Percentiles rank a stretch among this genome's conserved stretches.
phyloP scores from a whole-genome alignment of 2,113 vertebrate species.

The Aptenodytes forsteri region DNA sequence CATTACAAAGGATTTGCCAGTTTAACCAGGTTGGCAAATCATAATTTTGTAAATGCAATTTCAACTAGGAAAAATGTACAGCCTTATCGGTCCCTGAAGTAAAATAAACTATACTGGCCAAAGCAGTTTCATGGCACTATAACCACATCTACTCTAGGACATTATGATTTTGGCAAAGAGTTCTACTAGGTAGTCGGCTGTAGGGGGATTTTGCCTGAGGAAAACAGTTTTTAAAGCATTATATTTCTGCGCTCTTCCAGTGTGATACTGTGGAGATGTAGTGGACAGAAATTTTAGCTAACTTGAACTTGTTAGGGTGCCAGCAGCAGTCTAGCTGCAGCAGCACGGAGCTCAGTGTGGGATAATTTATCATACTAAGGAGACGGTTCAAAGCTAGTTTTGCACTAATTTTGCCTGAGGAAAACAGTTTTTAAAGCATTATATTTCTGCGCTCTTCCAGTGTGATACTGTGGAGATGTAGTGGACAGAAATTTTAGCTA shows the following conservation, averaged over 20 bases:
- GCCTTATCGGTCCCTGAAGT: not conserved
- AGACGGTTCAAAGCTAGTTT: not conserved
- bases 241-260: not conserved
- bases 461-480: not conserved
- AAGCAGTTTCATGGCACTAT: not conserved
- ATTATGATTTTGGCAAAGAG: not conserved
- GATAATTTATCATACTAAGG: not conserved
- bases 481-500: not conserved
- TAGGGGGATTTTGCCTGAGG: not conserved
- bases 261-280: not conserved
- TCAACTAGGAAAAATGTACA: not conserved
- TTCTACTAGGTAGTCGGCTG: fast-evolving
- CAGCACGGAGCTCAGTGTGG: not conserved
- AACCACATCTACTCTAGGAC: not conserved
- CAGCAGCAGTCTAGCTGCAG: not conserved
- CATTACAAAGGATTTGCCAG: not conserved
- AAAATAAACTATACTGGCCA: not conserved
- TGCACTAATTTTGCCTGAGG: no score
- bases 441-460: not conserved
- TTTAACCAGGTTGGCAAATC: not conserved
- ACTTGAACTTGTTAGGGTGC: not conserved
- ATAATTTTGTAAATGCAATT: not conserved
- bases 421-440: not conserved
- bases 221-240: not conserved
- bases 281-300: not conserved